Conservation (phyloP, 2,113 vertebrate genomes). For the Ptilorrhoa leucosticta region DNA sequence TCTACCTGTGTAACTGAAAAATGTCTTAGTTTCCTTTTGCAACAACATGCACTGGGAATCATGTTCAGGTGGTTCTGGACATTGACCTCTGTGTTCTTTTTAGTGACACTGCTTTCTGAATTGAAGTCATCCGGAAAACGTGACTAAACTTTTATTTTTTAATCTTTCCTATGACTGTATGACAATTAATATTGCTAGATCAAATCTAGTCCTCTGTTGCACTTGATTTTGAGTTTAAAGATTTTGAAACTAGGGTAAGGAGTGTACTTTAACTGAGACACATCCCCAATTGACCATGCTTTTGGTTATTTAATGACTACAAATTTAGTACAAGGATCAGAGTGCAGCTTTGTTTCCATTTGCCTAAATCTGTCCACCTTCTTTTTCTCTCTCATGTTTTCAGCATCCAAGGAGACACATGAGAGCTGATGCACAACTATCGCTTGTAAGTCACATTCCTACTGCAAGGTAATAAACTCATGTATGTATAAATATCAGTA, state of each 20-base stretch:
- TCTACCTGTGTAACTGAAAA: not conserved
- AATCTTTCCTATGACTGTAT: not conserved
- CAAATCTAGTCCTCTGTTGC: not conserved
- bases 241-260: not conserved
- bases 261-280: not conserved
- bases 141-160: not conserved
- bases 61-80: not conserved
- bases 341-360: not conserved
- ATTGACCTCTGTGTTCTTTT: not conserved
- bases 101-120: not conserved
- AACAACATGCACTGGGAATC: not conserved
- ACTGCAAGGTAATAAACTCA: not conserved
- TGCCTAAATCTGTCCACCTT: not conserved
- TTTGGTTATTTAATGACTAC: not conserved
- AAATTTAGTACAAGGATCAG: not conserved
- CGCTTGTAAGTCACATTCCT: not conserved
- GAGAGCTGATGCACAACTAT: not conserved
- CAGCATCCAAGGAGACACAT: not conserved
- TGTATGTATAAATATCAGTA: conserved; percentile 6
- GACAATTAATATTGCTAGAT: not conserved
- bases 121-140: not conserved
- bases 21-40: not conserved
- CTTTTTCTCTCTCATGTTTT: not conserved
- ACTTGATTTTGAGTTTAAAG: not conserved
- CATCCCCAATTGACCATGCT: not conserved